Evolutionary conservation across 2,797 vertebrate genomes (phyloP).

Genomic region (Helarctos malayanus): DNA sequence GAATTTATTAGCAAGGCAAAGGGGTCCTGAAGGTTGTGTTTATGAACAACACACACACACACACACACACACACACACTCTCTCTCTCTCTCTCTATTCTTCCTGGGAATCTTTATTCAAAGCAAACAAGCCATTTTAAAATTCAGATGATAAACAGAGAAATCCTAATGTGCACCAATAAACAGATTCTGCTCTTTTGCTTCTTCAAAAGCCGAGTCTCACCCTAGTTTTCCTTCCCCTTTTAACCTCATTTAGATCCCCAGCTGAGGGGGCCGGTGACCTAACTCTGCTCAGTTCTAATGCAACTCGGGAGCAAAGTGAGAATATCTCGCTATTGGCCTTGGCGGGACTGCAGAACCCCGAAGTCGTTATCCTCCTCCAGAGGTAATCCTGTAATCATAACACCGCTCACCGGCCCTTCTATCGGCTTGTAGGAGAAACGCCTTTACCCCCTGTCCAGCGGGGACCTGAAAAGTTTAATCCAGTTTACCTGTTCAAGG

Average conservation of each 20-base stretch:
- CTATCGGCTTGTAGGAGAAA: conserved; percentile 74
- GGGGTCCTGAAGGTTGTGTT: neutral
- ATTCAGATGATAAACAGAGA: neutral
- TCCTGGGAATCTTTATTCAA: conserved; percentile 48
- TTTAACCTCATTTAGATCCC: conserved; percentile 45
- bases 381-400: conserved; percentile 55
- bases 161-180: conserved; percentile 14
- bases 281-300: conserved; percentile 34
- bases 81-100: neutral
- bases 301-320: neutral
- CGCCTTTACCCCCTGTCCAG: conserved; percentile 78
- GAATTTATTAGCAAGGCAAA: conserved; percentile 33
- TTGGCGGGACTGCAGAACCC: rapidly evolving
- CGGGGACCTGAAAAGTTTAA: conserved; percentile 86
- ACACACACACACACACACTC: neutral
- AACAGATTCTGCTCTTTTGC: conserved; percentile 38
- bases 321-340: neutral
- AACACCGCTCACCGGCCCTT: conserved; percentile 59
- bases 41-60: neutral
- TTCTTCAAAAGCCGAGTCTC: neutral
- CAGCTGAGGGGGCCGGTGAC: conserved; percentile 24
- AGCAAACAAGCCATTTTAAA: conserved; percentile 62
- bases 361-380: neutral
- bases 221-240: conserved; percentile 1
- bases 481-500: conserved; percentile 84